Percentiles rank a stretch among this genome's conserved stretches.
Evolutionary conservation across 1,140 invertebrate genomes (phyloP).

Genomic region (Zaprionus davidi): DNA sequence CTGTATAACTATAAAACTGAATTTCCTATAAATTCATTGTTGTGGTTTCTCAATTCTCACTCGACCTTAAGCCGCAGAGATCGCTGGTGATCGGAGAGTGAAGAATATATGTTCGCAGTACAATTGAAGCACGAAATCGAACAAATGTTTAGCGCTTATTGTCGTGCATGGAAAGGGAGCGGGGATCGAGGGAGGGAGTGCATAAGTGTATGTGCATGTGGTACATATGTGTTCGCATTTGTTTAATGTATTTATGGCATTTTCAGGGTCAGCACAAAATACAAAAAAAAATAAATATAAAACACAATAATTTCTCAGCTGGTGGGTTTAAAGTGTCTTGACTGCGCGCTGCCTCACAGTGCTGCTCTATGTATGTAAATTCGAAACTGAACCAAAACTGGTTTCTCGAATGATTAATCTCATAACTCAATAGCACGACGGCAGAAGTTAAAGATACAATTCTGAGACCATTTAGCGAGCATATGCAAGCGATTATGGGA

Average conservation of each 20-base stretch:
- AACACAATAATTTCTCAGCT: slow-evolving; percentile 70
- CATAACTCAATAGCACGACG: slow-evolving; percentile 69
- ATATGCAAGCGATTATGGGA: slow-evolving; percentile 5
- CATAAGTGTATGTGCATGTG: neutral
- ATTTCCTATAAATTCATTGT: neutral
- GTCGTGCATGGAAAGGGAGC: slow-evolving; percentile 15
- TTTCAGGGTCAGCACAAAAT: slow-evolving; percentile 72
- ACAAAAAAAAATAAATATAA: slow-evolving; percentile 44
- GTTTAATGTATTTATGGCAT: slow-evolving; percentile 80
- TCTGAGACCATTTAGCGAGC: slow-evolving; percentile 26
- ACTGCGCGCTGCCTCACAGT: slow-evolving; percentile 15
- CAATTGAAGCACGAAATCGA: slow-evolving; percentile 59
- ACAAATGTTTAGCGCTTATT: slow-evolving; percentile 66
- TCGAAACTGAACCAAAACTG: slow-evolving; percentile 55
- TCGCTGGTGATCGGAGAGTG: slow-evolving; percentile 15
- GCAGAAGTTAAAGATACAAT: slow-evolving; percentile 57
- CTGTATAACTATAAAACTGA: neutral
- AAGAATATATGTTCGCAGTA: slow-evolving; percentile 68
- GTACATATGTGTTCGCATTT: slow-evolving; percentile 63
- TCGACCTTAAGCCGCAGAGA: slow-evolving; percentile 11
- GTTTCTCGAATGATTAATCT: slow-evolving; percentile 78
- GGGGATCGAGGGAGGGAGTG: slow-evolving; percentile 3
- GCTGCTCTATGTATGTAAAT: slow-evolving; percentile 68
- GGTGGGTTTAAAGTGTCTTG: slow-evolving; percentile 78
- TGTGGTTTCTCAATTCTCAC: slow-evolving; percentile 17